A percentile compares a stretch with the other conserved stretches of the same genome.
Evolutionary conservation across 2,888 invertebrate genomes (phyloP).

Genomic region (Arrhopalites spinosus): DNA sequence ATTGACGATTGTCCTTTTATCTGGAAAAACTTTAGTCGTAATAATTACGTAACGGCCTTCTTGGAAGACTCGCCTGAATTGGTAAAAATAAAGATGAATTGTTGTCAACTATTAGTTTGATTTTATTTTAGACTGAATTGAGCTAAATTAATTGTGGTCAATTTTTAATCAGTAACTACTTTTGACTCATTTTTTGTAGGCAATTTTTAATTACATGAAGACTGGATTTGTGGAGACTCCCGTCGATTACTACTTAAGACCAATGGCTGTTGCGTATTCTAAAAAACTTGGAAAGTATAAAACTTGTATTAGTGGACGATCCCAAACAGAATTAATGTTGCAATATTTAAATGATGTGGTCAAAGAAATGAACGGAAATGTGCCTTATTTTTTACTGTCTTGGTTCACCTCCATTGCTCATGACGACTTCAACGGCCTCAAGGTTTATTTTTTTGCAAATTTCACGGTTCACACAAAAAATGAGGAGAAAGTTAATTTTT

Average conservation of each 20-base stretch:
- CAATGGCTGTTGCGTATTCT: slow-evolving; percentile 70
- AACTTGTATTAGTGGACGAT: slow-evolving; percentile 45
- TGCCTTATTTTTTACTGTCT: slow-evolving; percentile 53
- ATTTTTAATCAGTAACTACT: no score
- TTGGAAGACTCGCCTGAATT: not conserved
- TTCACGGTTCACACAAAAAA: not conserved
- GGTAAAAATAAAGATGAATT: no score
- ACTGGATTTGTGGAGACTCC: slow-evolving; percentile 74
- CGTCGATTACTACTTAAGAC: slow-evolving; percentile 79
- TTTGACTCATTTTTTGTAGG: slow-evolving; percentile 68
- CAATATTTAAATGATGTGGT: slow-evolving; percentile 47
- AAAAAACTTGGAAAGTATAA: slow-evolving; percentile 27
- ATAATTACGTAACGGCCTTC: not conserved
- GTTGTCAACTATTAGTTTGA: no score
- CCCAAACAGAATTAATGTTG: slow-evolving; percentile 47
- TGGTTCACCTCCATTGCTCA: slow-evolving; percentile 56
- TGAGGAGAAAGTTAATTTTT: no score
- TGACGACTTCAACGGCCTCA: slow-evolving; percentile 56
- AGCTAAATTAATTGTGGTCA: no score
- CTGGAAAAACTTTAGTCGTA: not conserved
- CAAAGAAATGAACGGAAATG: slow-evolving; percentile 30
- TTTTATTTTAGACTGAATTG: no score
- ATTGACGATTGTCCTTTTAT: not conserved
- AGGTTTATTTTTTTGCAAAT: no score
- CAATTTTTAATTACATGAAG: slow-evolving; percentile 77